Percentiles rank a stretch among this genome's conserved stretches.
phyloP scores from a whole-genome alignment of 2,888 invertebrate species.

The Drosophila infuscata region DNA sequence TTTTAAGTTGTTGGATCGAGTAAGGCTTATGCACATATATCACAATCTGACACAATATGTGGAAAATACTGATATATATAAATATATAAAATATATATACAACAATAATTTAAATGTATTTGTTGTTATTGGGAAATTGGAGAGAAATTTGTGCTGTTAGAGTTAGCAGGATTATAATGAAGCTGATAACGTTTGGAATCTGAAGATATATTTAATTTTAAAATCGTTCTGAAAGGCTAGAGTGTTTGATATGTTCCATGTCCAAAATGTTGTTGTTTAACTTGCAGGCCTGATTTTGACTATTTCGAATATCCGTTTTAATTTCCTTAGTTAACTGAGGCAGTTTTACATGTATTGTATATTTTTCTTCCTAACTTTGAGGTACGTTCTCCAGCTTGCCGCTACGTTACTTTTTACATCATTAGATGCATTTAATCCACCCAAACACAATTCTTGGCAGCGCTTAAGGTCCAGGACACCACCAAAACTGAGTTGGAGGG shows the following conservation, averaged over 20 bases:
- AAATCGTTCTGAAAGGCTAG: background rate
- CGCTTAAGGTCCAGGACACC: conserved; percentile 9
- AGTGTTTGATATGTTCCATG: no score
- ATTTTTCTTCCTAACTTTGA: background rate
- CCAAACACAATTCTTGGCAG: conserved; percentile 42
- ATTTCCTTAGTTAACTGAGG: no score
- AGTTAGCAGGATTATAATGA: background rate
- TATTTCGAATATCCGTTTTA: no score
- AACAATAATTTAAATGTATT: background rate
- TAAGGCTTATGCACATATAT: background rate
- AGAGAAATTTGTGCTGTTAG: background rate
- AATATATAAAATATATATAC: background rate
- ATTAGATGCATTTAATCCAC: conserved; percentile 56
- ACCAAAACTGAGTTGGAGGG: background rate
- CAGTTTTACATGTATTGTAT: background rate
- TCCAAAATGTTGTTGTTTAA: background rate
- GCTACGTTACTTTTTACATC: conserved; percentile 55
- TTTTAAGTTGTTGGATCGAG: background rate
- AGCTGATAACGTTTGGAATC: no score
- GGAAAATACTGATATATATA: background rate
- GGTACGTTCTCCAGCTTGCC: background rate
- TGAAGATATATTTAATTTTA: no score
- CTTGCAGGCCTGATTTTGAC: background rate
- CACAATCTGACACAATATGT: background rate
- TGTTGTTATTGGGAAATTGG: background rate